Evolutionary conservation across 2,797 vertebrate species (phyloP), one percentile per base, ranked within the genome.

Genomic region (Myiotriccus ornatus): DNA sequence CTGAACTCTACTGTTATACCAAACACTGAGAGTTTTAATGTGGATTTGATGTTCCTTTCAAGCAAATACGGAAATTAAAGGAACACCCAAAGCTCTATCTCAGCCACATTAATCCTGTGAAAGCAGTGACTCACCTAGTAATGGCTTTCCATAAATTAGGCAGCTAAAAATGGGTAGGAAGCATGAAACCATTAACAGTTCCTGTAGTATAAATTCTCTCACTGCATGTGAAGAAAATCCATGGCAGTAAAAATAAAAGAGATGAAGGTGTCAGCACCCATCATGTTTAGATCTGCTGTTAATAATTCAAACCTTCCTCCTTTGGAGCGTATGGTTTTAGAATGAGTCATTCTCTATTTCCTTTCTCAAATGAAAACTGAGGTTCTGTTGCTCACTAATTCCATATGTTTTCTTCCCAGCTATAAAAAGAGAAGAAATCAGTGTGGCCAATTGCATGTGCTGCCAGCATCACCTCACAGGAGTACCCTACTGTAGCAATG

Each of bases 71-170:
- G 59, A 95, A 95, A 95, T 90, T 32, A 90, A 87, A 93, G 84
- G 15, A 77, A 84, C 57, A 76, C 64, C 67, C 49, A 85, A 88
- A 87, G 56, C 68, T 94, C 57, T 60, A 49, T 75, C 71, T 92
- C 81, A 89, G 76, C 89, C 85, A 67, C 85, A 71, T 70, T 91
- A 95, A 96, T 91, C 74, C 75, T 90, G 94, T 94, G 94, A 95
- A 94, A 95, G 93, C 67, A 94, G 74, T 97, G 94, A 96, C 93
- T 96, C 96, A 95, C 81, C 64, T 77, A 75, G 46, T 88, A 90
- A 93, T 86, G 91, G 69, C 76, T 94, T 95, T 95, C 80, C 91
- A 94, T 96, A 96, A 96, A 95, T 96, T 94, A 95, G 73, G 62
- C 70, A 84, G 78, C 79, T 95, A 96, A 96, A 97, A 96, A 74